Percentiles rank a stretch among this genome's conserved stretches.
Conservation (phyloP, 1,140 invertebrate genomes). For the Oscheius sp. region DNA sequence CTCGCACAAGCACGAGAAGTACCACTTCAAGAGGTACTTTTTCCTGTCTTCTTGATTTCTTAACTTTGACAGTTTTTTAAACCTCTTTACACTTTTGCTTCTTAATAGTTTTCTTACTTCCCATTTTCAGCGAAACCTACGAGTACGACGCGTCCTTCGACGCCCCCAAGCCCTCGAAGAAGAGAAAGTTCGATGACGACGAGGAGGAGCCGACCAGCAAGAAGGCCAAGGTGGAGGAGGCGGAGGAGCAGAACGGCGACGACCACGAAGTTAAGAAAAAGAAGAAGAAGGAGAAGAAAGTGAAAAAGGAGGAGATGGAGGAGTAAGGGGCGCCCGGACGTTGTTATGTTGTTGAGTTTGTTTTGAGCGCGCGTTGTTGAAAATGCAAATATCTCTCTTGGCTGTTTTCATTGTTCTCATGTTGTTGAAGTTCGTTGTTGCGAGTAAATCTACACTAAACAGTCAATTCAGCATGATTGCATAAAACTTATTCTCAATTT, state of each 20-base stretch:
- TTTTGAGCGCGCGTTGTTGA: too few relatives aligned
- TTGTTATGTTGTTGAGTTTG: background rate
- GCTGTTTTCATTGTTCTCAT: background rate
- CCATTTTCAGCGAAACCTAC: conserved; percentile 49
- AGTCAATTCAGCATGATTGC: too few relatives aligned
- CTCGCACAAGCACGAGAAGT: conserved; percentile 40
- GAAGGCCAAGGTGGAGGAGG: conserved; percentile 29
- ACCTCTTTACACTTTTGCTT: background rate
- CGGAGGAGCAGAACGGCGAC: conserved; percentile 14
- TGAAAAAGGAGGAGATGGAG: conserved; percentile 20
- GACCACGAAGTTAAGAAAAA: conserved; percentile 3
- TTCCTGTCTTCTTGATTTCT: background rate
- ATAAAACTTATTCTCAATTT: too few relatives aligned
- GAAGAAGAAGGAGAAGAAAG: conserved; percentile 33
- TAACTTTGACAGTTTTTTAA: background rate
- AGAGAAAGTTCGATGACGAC: conserved; percentile 38
- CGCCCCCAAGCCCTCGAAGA: conserved; percentile 34
- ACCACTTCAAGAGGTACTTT: conserved; percentile 55
- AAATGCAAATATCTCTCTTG: too few relatives aligned
- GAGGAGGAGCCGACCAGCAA: conserved; percentile 25
- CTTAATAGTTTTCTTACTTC: background rate
- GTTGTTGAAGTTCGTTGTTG: conserved; percentile 20
- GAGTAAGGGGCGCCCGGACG: conserved; percentile 1
- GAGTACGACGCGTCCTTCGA: conserved; percentile 48
- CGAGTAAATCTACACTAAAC: background rate